These are phyloP conservation scores for Pachypsylla venusta DNA, from an alignment of 1,140 invertebrate genomes.

Conservation along the genomic window DNA sequence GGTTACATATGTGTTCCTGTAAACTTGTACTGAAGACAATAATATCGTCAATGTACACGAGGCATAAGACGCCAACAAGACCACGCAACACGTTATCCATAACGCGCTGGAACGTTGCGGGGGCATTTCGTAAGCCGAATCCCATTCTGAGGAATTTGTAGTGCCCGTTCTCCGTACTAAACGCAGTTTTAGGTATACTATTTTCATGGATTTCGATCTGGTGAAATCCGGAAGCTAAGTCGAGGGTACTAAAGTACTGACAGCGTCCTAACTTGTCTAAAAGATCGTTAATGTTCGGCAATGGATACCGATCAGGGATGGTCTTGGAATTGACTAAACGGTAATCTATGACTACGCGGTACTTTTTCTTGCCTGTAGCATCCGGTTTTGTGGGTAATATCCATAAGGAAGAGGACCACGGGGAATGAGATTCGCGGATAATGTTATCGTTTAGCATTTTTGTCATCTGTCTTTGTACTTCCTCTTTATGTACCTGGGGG, in stretches of 20 bases:
- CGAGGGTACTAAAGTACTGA: constrained; percentile 32
- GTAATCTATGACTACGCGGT: constrained; percentile 21
- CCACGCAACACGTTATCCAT: constrained; percentile 23
- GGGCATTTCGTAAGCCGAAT: constrained; percentile 32
- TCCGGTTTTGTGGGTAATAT: constrained; percentile 20
- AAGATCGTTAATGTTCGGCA: not conserved
- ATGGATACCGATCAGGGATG: not conserved
- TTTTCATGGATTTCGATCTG: constrained; percentile 32
- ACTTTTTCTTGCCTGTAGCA: constrained; percentile 17
- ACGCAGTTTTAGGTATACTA: constrained; percentile 34
- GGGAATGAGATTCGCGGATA: constrained; percentile 16
- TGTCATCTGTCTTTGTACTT: constrained; percentile 20
- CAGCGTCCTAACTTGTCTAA: constrained; percentile 24
- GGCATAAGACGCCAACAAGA: constrained; percentile 16
- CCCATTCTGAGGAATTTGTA: constrained; percentile 32
- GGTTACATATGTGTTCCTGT: constrained; percentile 14
- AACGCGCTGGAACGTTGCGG: constrained; percentile 32
- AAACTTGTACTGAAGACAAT: constrained; percentile 12
- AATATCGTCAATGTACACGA: constrained; percentile 18
- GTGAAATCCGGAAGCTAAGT: constrained; percentile 35
- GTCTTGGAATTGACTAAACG: constrained; percentile 19
- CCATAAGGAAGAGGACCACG: constrained; percentile 13
- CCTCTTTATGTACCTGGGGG: constrained; percentile 18
- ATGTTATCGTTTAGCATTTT: constrained; percentile 20
- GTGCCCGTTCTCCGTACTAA: constrained; percentile 28